These are phyloP conservation scores for Mythimna pallens DNA, from an alignment of 2,888 invertebrate genomes.

Conservation along the genomic window DNA sequence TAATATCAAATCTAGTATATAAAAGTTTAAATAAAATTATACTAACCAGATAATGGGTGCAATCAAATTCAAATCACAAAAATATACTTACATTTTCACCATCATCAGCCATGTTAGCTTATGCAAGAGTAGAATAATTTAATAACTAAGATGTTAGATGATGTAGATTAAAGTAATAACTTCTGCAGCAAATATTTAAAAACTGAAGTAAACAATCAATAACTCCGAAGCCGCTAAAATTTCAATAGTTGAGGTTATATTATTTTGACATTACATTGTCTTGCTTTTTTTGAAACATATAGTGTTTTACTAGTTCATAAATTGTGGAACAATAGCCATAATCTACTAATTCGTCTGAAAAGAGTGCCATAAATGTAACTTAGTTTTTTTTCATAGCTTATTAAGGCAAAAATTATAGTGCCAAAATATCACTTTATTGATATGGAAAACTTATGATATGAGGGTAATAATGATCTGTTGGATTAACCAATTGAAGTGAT, in stretches of 20 bases:
- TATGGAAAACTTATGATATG: too few species aligned
- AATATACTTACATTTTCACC: constrained; percentile 83
- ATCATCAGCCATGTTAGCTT: constrained; percentile 80
- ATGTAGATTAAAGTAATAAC: background rate
- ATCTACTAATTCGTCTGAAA: too few species aligned
- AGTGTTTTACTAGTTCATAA: background rate
- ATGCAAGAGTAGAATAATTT: background rate
- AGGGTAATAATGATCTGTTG: too few species aligned
- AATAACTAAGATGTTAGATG: background rate
- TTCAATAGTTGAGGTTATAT: constrained; percentile 38
- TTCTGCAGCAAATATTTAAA: background rate
- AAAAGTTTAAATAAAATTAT: background rate
- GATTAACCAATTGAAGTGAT: too few species aligned
- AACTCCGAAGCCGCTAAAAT: constrained; percentile 24
- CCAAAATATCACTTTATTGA: too few species aligned
- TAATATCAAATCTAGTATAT: background rate
- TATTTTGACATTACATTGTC: constrained; percentile 17
- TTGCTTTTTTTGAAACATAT: constrained; percentile 13
- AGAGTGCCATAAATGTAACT: too few species aligned
- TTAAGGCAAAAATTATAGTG: too few species aligned
- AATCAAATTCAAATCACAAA: background rate
- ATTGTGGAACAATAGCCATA: background rate
- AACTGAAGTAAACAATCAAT: constrained; percentile 37
- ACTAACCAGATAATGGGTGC: background rate
- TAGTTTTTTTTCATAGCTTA: too few species aligned